phyloP scores from a whole-genome alignment of 2,797 vertebrate genomes.

The Morus bassanus region DNA sequence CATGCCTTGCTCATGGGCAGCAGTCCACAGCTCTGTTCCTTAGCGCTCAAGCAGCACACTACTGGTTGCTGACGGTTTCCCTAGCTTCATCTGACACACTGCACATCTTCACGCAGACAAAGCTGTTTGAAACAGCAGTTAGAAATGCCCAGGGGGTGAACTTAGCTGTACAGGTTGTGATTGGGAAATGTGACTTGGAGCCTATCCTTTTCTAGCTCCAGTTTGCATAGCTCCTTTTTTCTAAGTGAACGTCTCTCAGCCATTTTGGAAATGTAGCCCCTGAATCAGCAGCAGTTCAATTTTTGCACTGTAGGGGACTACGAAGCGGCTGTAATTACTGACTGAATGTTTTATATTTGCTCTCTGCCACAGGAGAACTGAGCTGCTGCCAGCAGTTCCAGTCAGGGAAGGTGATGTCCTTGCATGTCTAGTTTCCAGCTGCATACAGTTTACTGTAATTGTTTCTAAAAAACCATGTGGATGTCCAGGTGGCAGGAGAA shows the following conservation, averaged over 20 bases:
- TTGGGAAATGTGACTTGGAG: not conserved
- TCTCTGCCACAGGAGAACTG: not conserved
- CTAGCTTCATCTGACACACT: not conserved
- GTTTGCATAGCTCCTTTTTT: not conserved
- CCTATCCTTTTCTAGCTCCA: not conserved
- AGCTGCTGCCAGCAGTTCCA: not conserved
- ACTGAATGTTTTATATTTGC: not conserved
- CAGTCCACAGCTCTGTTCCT: not conserved
- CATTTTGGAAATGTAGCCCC: not conserved
- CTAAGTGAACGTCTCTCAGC: not conserved
- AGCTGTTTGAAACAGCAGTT: not conserved
- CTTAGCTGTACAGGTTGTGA: not conserved
- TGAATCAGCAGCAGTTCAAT: not conserved
- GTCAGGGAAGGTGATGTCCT: not conserved
- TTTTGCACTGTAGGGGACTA: not conserved
- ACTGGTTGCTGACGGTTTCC: not conserved
- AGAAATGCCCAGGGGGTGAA: not conserved
- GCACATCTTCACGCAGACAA: not conserved
- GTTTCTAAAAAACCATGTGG: not conserved
- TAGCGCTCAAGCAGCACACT: rapidly evolving
- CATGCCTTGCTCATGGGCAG: rapidly evolving
- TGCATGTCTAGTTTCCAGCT: not conserved
- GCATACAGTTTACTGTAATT: not conserved
- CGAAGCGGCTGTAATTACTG: not conserved
- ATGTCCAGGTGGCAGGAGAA: not conserved